Percentiles rank a stretch among this genome's conserved stretches.
Conservation (phyloP, 1,140 invertebrate species). For the Thalassaphorura encarpata region DNA sequence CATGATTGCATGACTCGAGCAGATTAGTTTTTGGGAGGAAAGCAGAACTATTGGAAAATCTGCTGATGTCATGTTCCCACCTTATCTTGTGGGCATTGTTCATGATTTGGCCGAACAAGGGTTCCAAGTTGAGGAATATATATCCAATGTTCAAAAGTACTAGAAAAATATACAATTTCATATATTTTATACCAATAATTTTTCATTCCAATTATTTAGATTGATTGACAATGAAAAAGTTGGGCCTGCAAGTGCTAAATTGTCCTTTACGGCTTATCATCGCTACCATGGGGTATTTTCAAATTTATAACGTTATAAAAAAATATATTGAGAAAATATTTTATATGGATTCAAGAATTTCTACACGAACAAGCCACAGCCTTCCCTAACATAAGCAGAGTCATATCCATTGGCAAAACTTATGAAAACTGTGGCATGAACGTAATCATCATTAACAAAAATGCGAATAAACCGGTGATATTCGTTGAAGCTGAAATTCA, state of each 20-base stretch:
- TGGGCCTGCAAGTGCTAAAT: background rate
- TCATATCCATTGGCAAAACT: constrained; percentile 45
- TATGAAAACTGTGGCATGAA: constrained; percentile 51
- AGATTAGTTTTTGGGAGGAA: background rate
- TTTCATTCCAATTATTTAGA: background rate
- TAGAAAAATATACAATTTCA: background rate
- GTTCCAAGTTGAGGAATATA: background rate
- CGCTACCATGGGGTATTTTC: background rate
- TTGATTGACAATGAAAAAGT: background rate
- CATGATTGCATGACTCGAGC: background rate
- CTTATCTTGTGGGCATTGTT: background rate
- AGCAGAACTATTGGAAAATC: background rate
- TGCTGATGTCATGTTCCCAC: background rate
- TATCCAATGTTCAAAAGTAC: constrained; percentile 2
- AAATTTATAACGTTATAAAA: background rate
- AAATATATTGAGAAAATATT: background rate
- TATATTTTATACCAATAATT: background rate
- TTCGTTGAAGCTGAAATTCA: constrained; percentile 43
- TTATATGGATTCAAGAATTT: constrained; percentile 42
- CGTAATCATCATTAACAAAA: constrained; percentile 46
- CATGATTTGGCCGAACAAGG: background rate
- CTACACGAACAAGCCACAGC: constrained; percentile 41
- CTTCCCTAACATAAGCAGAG: constrained; percentile 43
- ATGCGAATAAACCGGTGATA: constrained; percentile 24
- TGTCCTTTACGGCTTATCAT: background rate